A percentile compares a stretch with the other conserved stretches of the same genome.
Conservation (phyloP, 2,888 invertebrate genomes). For the Allygus modestus region DNA sequence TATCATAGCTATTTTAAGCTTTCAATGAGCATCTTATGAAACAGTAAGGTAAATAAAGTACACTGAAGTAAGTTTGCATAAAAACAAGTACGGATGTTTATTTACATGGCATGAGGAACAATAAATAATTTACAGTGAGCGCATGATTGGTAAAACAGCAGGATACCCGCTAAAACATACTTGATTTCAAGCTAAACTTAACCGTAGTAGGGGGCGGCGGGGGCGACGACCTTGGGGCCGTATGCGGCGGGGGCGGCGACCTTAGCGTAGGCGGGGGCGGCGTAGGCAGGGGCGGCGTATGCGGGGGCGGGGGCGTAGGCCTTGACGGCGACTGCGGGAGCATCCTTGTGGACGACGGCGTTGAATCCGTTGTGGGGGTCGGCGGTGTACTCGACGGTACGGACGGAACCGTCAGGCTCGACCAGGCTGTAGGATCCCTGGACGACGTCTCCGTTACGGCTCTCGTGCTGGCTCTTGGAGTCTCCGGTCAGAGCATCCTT, state of each 20-base stretch:
- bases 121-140: conserved; percentile 54
- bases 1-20: too few relatives aligned
- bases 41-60: neutral
- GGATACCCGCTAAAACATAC: conserved; percentile 52
- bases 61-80: conserved; percentile 23
- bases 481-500: conserved; percentile 70
- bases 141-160: conserved; percentile 28
- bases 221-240: conserved; percentile 71
- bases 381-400: conserved; percentile 71
- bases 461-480: conserved; percentile 70
- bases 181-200: conserved; percentile 19
- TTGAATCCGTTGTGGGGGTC: conserved; percentile 68
- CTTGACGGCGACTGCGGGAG: conserved; percentile 66
- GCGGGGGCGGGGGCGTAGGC: conserved; percentile 65
- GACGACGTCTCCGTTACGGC: conserved; percentile 70
- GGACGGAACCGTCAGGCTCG: conserved; percentile 70
- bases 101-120: conserved; percentile 54
- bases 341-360: conserved; percentile 71
- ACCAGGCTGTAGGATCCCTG: conserved; percentile 70
- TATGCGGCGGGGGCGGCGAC: conserved; percentile 69
- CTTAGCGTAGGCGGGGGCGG: conserved; percentile 62
- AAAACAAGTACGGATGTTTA: conserved; percentile 43
- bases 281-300: conserved; percentile 61
- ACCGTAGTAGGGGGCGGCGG: conserved; percentile 67
- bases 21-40: too few relatives aligned